Evolutionary conservation across 1,140 invertebrate species (phyloP).

Genomic region (Heliothis virescens): DNA sequence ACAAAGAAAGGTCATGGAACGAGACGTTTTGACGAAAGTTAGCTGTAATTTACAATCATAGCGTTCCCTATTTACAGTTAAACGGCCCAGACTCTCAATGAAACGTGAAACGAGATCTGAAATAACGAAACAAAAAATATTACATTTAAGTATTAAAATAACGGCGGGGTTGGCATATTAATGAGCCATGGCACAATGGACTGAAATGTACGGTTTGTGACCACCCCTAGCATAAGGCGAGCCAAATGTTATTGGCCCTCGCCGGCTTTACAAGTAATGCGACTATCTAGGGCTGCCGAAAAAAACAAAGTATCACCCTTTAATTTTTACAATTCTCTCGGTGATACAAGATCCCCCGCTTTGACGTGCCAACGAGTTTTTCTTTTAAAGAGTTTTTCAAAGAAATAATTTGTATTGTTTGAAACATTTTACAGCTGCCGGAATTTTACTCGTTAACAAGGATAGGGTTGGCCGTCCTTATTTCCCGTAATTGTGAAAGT

Average conservation of each 20-base stretch:
- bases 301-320: conserved; percentile 1
- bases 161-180: conserved; percentile 33
- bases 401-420: conserved; percentile 36
- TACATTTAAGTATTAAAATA: conserved; percentile 31
- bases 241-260: conserved; percentile 33
- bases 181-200: conserved; percentile 39
- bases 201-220: conserved; percentile 29
- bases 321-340: conserved; percentile 13
- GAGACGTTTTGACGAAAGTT: no score
- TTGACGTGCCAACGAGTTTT: conserved; percentile 31
- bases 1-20: no score
- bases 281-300: conserved; percentile 11
- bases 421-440: conserved; percentile 33
- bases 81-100: conserved; percentile 3
- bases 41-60: no score
- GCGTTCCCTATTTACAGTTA: neutral
- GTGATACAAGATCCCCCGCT: conserved; percentile 18
- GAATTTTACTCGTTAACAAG: conserved; percentile 27
- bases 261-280: conserved; percentile 12
- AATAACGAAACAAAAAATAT: conserved; percentile 34
- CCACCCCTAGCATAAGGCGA: conserved; percentile 29
- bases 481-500: conserved; percentile 35
- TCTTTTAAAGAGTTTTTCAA: conserved; percentile 23
- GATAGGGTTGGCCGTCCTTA: conserved; percentile 12
- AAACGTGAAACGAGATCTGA: conserved; percentile 22